Evolutionary conservation across 1,140 invertebrate genomes (phyloP), one percentile per base, ranked within the genome.

Genomic region (Papilio polytes): DNA sequence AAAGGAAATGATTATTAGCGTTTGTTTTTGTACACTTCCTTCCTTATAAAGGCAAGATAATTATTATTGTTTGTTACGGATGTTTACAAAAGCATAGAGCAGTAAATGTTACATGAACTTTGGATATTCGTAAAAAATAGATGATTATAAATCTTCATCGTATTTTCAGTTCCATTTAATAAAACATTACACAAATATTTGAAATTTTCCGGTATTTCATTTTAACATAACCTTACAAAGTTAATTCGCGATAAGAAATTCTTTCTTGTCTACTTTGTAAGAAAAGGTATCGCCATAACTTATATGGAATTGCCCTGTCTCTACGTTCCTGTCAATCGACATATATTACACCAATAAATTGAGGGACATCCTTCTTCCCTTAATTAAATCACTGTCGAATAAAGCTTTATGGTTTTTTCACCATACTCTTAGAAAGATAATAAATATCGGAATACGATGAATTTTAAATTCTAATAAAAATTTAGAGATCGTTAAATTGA

Each of bases 281-380:
- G 74, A 26, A 53, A 48, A 76, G 20, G 74, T 26, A 51, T 51
- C 20, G 74, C 74, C 10, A 76, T 76, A 76, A 76, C 20, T 76
- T 46, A 76, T 31, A 22, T 22, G 46, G 74, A 46, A 51, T 51
- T 76, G 44, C 46, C 41, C 22, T 26, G 74, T 10, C 46, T 51
- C 44, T 46, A 12, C 9, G 41, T 51, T n/a, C n/a, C 44, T 26
- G 46, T 46, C 74, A 53, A 51, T 76, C 74, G 44, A 44, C 2
- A 15, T 53, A 46, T 46, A 76, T 51, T 22, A 51, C 74, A 7
- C 9, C 20, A 76, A 76, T 76, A 76, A 76, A 76, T 76, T 53
- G 26, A 76, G 22, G 3, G 63, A 36, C 63, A 26, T 70, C 13
- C 9, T 63, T 26, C 26, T 31, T 15, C 22, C 13, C 1, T 15